A percentile compares a stretch with the other conserved stretches of the same genome.
Conservation (phyloP, 2,797 vertebrate species). For the Takifugu rubripes region DNA sequence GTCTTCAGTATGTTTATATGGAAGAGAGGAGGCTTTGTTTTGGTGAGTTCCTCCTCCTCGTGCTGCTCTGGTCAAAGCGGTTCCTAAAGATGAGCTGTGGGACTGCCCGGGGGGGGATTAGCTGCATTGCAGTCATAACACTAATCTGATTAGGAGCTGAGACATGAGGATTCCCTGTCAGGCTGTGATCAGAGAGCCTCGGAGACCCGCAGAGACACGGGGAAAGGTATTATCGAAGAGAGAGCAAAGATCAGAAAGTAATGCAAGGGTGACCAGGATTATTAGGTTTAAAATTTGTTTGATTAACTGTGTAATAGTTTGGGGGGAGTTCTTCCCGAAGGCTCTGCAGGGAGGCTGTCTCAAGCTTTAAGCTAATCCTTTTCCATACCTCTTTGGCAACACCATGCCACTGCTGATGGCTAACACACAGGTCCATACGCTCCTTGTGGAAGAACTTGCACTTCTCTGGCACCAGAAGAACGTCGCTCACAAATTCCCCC, state of each 20-base stretch:
- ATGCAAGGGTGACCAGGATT: slow-evolving; percentile 6
- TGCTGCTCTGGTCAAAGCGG: slow-evolving; percentile 24
- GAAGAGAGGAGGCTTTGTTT: neutral
- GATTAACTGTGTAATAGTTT: slow-evolving; percentile 9
- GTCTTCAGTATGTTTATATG: slow-evolving; percentile 2
- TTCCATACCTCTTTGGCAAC: slow-evolving; percentile 89
- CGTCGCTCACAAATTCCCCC: slow-evolving; percentile 94
- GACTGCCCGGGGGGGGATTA: slow-evolving; percentile 47
- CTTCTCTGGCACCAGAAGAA: slow-evolving; percentile 92
- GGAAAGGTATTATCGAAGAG: slow-evolving; percentile 11
- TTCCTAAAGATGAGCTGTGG: slow-evolving; percentile 25
- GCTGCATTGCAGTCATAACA: slow-evolving; percentile 45
- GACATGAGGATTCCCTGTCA: slow-evolving; percentile 54
- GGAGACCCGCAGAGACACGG: slow-evolving; percentile 38
- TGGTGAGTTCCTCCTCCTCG: slow-evolving; percentile 10
- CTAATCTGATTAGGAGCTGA: slow-evolving; percentile 70
- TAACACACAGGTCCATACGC: slow-evolving; percentile 87
- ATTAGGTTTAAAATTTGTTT: neutral
- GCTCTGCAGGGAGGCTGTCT: slow-evolving; percentile 20
- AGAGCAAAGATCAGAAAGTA: slow-evolving; percentile 9
- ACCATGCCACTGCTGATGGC: slow-evolving; percentile 90
- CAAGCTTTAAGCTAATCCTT: slow-evolving; percentile 9
- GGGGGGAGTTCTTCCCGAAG: neutral
- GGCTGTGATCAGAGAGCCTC: slow-evolving; percentile 39
- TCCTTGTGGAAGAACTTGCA: slow-evolving; percentile 98